Percentiles rank a stretch among this genome's conserved stretches.
These are phyloP conservation scores for Paramormyrops kingsleyae DNA, from an alignment of 2,113 vertebrate genomes.

Conservation along the genomic window DNA sequence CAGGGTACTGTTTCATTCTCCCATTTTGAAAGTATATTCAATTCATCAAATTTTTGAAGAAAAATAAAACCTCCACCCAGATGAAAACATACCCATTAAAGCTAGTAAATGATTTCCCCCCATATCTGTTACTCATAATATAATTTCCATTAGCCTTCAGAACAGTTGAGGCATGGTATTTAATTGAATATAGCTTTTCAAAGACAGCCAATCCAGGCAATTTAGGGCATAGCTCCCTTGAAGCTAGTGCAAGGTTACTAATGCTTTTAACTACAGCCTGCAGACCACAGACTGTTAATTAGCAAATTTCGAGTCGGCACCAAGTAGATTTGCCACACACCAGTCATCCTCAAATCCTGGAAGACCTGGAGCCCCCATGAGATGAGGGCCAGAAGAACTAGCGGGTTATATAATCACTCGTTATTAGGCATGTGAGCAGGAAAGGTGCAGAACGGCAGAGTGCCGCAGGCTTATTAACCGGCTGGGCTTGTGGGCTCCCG, in stretches of 20 bases:
- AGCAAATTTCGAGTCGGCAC: constrained; percentile 77
- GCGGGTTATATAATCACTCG: constrained; percentile 90
- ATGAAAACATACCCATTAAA: constrained; percentile 45
- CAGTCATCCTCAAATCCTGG: constrained; percentile 88
- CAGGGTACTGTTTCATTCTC: background rate
- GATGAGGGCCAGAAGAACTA: constrained; percentile 77
- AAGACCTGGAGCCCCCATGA: constrained; percentile 80
- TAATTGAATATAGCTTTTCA: constrained; percentile 87
- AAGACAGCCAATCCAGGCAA: constrained; percentile 62
- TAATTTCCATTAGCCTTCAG: constrained; percentile 63
- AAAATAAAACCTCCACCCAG: constrained; percentile 9
- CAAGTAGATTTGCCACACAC: constrained; percentile 79
- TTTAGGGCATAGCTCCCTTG: constrained; percentile 63
- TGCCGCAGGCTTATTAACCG: background rate
- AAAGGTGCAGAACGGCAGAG: background rate
- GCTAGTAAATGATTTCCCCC: constrained; percentile 64
- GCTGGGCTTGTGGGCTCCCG: background rate
- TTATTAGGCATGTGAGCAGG: constrained; percentile 60
- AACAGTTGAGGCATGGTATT: constrained; percentile 64
- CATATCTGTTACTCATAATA: constrained; percentile 71
- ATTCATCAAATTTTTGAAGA: constrained; percentile 10
- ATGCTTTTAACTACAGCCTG: constrained; percentile 83
- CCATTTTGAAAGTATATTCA: background rate
- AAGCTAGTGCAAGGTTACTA: constrained; percentile 72
- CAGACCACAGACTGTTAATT: constrained; percentile 80